These are phyloP conservation scores for Xenopus petersii DNA, from an alignment of 2,797 vertebrate genomes.

Conservation along the genomic window DNA sequence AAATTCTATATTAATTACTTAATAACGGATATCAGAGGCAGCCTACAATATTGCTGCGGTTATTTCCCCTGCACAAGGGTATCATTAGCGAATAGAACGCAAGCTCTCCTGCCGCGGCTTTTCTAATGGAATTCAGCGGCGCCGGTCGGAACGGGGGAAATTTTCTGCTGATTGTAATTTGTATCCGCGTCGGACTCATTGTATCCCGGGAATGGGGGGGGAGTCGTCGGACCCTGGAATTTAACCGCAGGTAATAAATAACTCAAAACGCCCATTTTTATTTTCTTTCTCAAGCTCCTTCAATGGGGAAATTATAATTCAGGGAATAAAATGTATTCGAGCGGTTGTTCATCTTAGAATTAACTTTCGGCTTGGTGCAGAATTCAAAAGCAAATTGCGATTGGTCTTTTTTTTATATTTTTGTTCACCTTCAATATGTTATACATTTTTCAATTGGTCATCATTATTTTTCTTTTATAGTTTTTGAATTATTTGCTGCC, in stretches of 20 bases:
- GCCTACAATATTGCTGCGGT: constrained; percentile 42
- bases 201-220: not conserved
- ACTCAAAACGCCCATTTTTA: too few species aligned
- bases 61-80: constrained; percentile 48
- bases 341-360: too few species aligned
- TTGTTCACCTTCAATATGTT: too few species aligned
- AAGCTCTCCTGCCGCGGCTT: constrained; percentile 53
- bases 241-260: not conserved
- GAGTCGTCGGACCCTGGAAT: not conserved
- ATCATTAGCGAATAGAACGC: constrained; percentile 50
- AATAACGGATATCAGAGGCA: constrained; percentile 42
- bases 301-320: too few species aligned
- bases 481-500: too few species aligned
- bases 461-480: too few species aligned
- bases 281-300: too few species aligned
- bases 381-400: too few species aligned
- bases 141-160: not conserved
- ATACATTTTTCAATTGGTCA: too few species aligned
- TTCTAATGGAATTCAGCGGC: constrained; percentile 53
- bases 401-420: too few species aligned
- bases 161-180: constrained; percentile 10
- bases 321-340: too few species aligned
- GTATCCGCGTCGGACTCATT: not conserved
- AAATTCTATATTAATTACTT: constrained; percentile 38
- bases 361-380: too few species aligned